These are phyloP conservation scores for Emmelina monodactyla DNA, from an alignment of 2,888 invertebrate genomes.

Conservation along the genomic window DNA sequence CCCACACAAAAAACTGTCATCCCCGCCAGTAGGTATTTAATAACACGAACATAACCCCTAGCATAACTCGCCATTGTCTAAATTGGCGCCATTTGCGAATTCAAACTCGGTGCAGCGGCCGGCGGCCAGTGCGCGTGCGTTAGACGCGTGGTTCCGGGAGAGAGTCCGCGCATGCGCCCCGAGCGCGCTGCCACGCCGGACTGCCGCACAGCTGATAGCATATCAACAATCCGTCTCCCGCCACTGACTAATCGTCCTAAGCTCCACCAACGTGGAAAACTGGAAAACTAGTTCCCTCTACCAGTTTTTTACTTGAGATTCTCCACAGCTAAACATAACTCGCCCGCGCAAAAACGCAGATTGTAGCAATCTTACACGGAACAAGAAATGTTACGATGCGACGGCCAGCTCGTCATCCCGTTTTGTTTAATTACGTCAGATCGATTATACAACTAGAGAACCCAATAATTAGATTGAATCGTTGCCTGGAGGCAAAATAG, in stretches of 20 bases:
- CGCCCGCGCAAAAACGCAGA: conserved; percentile 38
- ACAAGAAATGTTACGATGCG: conserved; percentile 40
- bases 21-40: conserved; percentile 44
- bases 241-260: conserved; percentile 55
- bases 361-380: conserved; percentile 41
- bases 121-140: conserved; percentile 21
- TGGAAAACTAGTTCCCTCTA: conserved; percentile 57
- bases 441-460: conserved; percentile 31
- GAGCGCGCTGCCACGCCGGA: conserved; percentile 55
- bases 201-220: conserved; percentile 60
- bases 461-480: conserved; percentile 1
- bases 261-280: conserved; percentile 31
- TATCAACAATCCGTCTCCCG: conserved; percentile 60
- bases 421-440: conserved; percentile 45
- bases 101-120: conserved; percentile 19
- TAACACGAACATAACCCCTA: conserved; percentile 38
- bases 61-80: conserved; percentile 30
- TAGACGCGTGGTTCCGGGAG: conserved; percentile 19
- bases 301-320: conserved; percentile 38
- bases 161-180: conserved; percentile 49
- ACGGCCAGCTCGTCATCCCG: conserved; percentile 26
- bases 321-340: conserved; percentile 28
- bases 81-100: conserved; percentile 12
- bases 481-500: background rate
- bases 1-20: conserved; percentile 50